These are phyloP conservation scores for Limosa lapponica DNA, from an alignment of 2,797 vertebrate species.

Conservation along the genomic window DNA sequence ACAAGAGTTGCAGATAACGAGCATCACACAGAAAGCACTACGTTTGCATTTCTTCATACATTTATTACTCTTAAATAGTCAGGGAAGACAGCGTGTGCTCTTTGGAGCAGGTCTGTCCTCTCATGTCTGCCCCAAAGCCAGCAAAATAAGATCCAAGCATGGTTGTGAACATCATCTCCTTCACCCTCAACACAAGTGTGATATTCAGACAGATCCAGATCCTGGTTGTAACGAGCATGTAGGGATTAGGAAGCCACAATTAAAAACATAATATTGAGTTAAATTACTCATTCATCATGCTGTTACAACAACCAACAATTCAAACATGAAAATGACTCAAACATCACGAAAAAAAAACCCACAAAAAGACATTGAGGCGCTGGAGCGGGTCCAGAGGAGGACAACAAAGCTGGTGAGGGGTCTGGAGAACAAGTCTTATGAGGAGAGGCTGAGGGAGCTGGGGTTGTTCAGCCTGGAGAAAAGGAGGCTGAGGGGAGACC, in stretches of 20 bases:
- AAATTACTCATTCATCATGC: neutral
- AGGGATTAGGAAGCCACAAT: neutral
- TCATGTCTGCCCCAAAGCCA: neutral
- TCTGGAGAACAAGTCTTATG: too few species aligned
- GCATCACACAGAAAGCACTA: accelerated
- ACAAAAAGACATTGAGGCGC: too few species aligned
- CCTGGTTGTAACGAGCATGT: accelerated
- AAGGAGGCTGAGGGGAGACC: too few species aligned
- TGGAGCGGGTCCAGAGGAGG: too few species aligned
- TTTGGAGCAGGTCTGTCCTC: neutral
- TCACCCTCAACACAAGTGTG: neutral
- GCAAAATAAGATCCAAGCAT: neutral
- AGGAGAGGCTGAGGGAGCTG: too few species aligned
- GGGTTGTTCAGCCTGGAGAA: too few species aligned
- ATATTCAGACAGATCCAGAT: neutral
- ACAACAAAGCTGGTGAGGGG: neutral
- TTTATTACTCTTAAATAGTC: neutral
- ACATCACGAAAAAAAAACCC: too few species aligned
- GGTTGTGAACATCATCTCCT: neutral
- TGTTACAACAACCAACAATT: neutral
- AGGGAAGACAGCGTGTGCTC: accelerated
- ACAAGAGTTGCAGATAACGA: neutral
- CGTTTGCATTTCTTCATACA: accelerated
- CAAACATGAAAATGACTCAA: neutral
- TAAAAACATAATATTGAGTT: neutral